These are phyloP conservation scores for Habroteleia sp. DNA, from an alignment of 2,888 invertebrate genomes.

Conservation along the genomic window DNA sequence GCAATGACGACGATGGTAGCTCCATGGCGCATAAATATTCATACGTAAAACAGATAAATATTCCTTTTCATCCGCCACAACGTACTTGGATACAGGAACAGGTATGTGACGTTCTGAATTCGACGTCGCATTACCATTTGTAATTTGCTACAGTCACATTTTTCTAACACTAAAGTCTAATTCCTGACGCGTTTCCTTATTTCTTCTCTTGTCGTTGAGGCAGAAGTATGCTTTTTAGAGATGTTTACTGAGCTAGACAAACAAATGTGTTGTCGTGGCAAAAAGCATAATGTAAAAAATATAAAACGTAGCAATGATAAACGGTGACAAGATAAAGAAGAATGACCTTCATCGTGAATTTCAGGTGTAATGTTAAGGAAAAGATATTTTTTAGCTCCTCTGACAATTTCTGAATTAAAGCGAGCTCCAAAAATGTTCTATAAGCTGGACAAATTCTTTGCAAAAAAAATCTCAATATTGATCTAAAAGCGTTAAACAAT, in stretches of 20 bases:
- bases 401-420: too few species aligned
- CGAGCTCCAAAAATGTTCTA: too few species aligned
- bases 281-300: background rate
- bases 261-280: constrained; percentile 13
- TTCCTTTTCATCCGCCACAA: constrained; percentile 39
- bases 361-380: background rate
- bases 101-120: constrained; percentile 28
- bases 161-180: constrained; percentile 21
- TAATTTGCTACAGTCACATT: constrained; percentile 29
- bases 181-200: constrained; percentile 3
- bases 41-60: constrained; percentile 64
- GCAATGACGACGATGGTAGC: constrained; percentile 18
- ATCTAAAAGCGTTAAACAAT: too few species aligned
- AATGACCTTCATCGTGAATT: background rate
- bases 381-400: too few species aligned
- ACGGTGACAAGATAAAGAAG: background rate
- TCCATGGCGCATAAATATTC: constrained; percentile 61
- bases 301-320: background rate
- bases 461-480: too few species aligned
- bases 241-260: constrained; percentile 3
- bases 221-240: constrained; percentile 3
- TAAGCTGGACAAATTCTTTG: too few species aligned
- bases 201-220: constrained; percentile 6
- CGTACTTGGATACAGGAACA: constrained; percentile 24
- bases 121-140: constrained; percentile 42